Evolutionary conservation across 2,113 vertebrate species (phyloP).

Genomic region (Polypterus senegalus): DNA sequence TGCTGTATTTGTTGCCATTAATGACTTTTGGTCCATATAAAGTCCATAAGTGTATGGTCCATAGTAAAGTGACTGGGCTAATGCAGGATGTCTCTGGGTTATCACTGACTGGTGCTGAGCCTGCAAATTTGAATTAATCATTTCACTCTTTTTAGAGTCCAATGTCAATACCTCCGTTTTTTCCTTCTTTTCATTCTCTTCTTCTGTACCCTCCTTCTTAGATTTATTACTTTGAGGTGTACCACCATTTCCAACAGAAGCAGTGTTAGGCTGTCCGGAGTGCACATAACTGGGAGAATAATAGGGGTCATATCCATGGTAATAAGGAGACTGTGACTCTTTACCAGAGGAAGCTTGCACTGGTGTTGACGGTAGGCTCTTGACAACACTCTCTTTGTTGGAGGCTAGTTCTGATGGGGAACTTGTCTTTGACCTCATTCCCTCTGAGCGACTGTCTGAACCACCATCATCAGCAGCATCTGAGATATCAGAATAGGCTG

Average conservation of each 20-base stretch:
- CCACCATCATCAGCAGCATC: constrained; percentile 86
- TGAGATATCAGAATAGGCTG: constrained; percentile 93
- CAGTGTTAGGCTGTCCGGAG: constrained; percentile 58
- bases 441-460: constrained; percentile 78
- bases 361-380: constrained; percentile 59
- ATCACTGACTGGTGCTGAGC: constrained; percentile 90
- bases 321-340: constrained; percentile 79
- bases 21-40: constrained; percentile 89
- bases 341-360: constrained; percentile 54
- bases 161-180: constrained; percentile 45
- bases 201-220: constrained; percentile 73
- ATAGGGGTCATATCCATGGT: constrained; percentile 87
- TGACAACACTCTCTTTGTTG: constrained; percentile 58
- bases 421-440: constrained; percentile 71
- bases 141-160: constrained; percentile 70
- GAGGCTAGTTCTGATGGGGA: constrained; percentile 67
- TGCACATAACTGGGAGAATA: constrained; percentile 85
- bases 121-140: constrained; percentile 46
- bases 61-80: constrained; percentile 94
- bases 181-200: constrained; percentile 65
- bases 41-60: constrained; percentile 93
- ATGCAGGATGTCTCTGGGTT: constrained; percentile 84
- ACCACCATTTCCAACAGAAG: constrained; percentile 54
- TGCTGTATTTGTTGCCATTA: constrained; percentile 69
- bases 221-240: constrained; percentile 61